Percentiles rank a stretch among this genome's conserved stretches.
Conservation (phyloP, 2,797 vertebrate genomes). For the Galago senegalensis region DNA sequence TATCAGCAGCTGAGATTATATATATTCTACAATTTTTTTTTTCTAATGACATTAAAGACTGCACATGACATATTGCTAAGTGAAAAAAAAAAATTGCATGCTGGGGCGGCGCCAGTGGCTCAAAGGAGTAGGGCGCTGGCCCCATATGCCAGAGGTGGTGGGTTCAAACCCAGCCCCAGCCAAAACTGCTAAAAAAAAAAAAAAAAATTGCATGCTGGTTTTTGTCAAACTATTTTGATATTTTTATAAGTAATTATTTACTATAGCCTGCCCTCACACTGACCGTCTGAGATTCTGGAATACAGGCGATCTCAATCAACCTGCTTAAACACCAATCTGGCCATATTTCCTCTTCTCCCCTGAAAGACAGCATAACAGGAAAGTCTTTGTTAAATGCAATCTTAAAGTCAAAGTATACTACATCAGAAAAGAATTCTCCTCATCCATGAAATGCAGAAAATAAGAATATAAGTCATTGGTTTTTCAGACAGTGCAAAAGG, state of each 20-base stretch:
- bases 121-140: too few relatives aligned
- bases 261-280: background rate
- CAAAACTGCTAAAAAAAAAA: background rate
- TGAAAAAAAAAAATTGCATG: background rate
- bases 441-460: constrained; percentile 23
- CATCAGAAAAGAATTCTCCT: background rate
- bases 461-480: background rate
- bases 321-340: background rate
- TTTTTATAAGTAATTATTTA: background rate
- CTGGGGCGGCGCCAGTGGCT: too few relatives aligned
- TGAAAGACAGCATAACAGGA: background rate
- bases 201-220: background rate
- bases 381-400: background rate
- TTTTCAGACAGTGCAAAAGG: background rate
- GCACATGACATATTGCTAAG: background rate
- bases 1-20: background rate
- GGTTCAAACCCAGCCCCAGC: too few relatives aligned
- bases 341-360: background rate
- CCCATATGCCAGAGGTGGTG: too few relatives aligned
- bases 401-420: background rate
- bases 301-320: background rate
- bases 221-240: background rate
- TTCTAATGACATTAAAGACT: background rate
- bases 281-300: background rate
- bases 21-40: background rate